These are phyloP conservation scores for Ahaetulla prasina DNA, from an alignment of 2,113 vertebrate species.

Conservation along the genomic window DNA sequence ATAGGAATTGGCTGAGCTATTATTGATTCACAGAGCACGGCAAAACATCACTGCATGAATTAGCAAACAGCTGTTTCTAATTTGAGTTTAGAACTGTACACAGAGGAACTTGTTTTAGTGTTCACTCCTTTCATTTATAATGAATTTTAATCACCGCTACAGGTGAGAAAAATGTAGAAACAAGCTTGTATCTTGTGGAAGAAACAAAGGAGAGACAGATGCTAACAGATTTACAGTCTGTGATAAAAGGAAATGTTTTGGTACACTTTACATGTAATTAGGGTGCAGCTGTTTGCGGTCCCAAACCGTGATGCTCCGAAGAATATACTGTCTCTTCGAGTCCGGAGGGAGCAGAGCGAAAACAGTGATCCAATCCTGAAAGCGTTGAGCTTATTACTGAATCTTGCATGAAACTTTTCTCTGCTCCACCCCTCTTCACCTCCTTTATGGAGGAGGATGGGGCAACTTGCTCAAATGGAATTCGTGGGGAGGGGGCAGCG, in stretches of 20 bases:
- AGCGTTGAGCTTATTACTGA: conserved; percentile 68
- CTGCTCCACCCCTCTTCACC: conserved; percentile 34
- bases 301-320: conserved; percentile 70
- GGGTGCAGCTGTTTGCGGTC: conserved; percentile 82
- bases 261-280: conserved; percentile 90
- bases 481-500: neutral
- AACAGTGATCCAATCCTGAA: conserved; percentile 77
- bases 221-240: conserved; percentile 83
- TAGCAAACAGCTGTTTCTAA: conserved; percentile 91
- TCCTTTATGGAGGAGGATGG: conserved; percentile 32
- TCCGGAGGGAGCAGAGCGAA: conserved; percentile 74
- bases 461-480: conserved; percentile 39
- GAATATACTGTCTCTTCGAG: conserved; percentile 72
- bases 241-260: conserved; percentile 83
- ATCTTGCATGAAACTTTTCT: conserved; percentile 62
- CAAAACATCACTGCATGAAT: conserved; percentile 84
- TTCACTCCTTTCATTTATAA: conserved; percentile 83
- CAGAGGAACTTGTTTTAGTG: conserved; percentile 87
- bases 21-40: conserved; percentile 82
- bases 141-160: conserved; percentile 87
- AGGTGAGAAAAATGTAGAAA: conserved; percentile 87
- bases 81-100: conserved; percentile 85
- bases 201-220: conserved; percentile 80
- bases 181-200: conserved; percentile 86
- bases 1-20: conserved; percentile 73